Evolutionary conservation across 2,888 invertebrate species (phyloP), one percentile per base, ranked within the genome.

Genomic region (Lydus trimaculatus): DNA sequence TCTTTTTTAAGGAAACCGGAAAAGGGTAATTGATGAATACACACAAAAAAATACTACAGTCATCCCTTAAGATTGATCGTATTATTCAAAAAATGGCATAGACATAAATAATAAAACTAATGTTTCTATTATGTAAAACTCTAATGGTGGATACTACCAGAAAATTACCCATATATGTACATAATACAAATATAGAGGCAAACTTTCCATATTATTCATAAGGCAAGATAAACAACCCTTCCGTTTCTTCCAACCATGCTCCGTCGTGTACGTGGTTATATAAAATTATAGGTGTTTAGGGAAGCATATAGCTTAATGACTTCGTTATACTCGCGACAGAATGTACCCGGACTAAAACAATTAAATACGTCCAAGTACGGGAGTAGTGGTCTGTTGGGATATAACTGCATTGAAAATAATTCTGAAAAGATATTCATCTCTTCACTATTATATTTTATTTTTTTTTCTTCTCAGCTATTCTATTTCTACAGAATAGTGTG

Each of bases 261-360:
- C 48, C 48, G 3, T 20, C n/a, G n/a, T 17, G 36, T 48, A 8
- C 17, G 8, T 48, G 48, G 17, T 48, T 48, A 48, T 67, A 67
- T 64, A 60, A 64, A 70, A 70, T 79, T 78, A 78, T 75, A 69
- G 71, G 67, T 68, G 77, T 75, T 78, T 72, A 62, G 78, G 78
- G 75, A 75, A 73, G 71, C 72, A 69, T 74, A 68, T 75, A 77
- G 76, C 79, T 80, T 80, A 80, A 80, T 78, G 78, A 80, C 75
- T 80, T 79, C 74, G 77, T 76, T 78, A 75, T 74, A 72, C 76
- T 70, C 67, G 66, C 70, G 72, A 67, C 69, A 62, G 62, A 23
- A 59, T 62, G 63, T 25, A 1, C 23, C 61, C 70, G 71, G 72
- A 74, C 78, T 79, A 80, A 80, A 80, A 80, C 80, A 79, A 78